Evolutionary conservation across 2,797 vertebrate genomes (phyloP).

Genomic region (Orientallactaga sibirica): DNA sequence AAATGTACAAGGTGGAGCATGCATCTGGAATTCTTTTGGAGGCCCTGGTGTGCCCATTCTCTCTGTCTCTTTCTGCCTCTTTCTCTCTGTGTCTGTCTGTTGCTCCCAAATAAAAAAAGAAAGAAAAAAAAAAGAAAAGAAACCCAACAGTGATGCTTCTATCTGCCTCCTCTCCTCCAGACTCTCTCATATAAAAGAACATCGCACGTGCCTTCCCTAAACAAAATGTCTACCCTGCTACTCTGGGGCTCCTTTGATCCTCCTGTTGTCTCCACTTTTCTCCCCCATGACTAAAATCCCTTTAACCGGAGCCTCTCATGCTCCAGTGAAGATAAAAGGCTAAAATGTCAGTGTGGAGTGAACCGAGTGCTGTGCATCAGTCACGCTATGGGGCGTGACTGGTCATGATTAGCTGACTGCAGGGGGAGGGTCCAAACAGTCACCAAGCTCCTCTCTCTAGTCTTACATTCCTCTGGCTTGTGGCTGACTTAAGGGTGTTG

Average conservation of each 20-base stretch:
- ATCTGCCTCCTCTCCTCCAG: background rate
- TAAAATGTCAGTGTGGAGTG: background rate
- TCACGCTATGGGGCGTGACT: background rate
- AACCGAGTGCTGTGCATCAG: background rate
- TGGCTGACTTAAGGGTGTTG: background rate
- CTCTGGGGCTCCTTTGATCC: background rate
- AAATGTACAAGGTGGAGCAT: no score
- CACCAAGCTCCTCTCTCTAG: background rate
- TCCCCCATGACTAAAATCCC: conserved; percentile 31
- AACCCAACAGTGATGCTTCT: background rate
- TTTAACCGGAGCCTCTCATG: conserved; percentile 16
- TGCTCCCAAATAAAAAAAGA: no score
- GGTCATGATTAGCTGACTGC: background rate
- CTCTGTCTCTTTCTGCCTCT: no score
- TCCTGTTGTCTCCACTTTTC: background rate
- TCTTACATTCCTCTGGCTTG: background rate
- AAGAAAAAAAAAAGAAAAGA: no score
- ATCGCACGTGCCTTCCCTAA: background rate
- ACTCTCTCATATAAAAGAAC: background rate
- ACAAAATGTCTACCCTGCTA: background rate
- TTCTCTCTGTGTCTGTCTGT: no score
- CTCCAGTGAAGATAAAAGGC: background rate
- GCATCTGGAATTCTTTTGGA: no score
- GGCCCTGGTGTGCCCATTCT: no score
- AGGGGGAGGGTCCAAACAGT: background rate